phyloP scores from a whole-genome alignment of 2,113 vertebrate genomes.

The Clarias magur region DNA sequence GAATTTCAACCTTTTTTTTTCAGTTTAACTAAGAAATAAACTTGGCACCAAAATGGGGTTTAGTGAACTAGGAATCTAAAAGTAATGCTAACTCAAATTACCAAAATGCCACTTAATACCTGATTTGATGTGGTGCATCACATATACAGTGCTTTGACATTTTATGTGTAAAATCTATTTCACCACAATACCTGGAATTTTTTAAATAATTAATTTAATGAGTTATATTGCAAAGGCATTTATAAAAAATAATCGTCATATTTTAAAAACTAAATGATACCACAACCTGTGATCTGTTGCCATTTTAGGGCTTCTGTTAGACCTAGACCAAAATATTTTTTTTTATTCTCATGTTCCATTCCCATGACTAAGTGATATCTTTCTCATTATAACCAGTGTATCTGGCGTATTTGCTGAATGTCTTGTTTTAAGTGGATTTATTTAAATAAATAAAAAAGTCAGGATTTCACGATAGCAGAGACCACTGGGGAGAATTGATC shows the following conservation, averaged over 20 bases:
- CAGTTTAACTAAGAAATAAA: too few relatives aligned
- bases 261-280: too few relatives aligned
- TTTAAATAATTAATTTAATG: background rate
- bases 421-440: background rate
- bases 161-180: background rate
- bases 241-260: too few relatives aligned
- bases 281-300: background rate
- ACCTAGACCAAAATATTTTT: background rate
- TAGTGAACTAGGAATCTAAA: too few relatives aligned
- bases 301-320: background rate
- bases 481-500: background rate
- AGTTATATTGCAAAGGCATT: background rate
- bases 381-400: background rate
- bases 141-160: background rate
- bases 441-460: background rate
- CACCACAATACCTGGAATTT: background rate
- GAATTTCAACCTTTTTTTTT: too few relatives aligned
- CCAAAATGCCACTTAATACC: too few relatives aligned
- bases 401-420: background rate
- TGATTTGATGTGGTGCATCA: too few relatives aligned
- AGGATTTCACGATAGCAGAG: background rate
- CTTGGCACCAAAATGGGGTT: too few relatives aligned
- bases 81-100: too few relatives aligned
- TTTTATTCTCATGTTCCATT: background rate
- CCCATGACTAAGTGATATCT: background rate